Evolutionary conservation across 2,113 vertebrate species (phyloP), one percentile per base, ranked within the genome.

Genomic region (Hippocampus mohnikei): DNA sequence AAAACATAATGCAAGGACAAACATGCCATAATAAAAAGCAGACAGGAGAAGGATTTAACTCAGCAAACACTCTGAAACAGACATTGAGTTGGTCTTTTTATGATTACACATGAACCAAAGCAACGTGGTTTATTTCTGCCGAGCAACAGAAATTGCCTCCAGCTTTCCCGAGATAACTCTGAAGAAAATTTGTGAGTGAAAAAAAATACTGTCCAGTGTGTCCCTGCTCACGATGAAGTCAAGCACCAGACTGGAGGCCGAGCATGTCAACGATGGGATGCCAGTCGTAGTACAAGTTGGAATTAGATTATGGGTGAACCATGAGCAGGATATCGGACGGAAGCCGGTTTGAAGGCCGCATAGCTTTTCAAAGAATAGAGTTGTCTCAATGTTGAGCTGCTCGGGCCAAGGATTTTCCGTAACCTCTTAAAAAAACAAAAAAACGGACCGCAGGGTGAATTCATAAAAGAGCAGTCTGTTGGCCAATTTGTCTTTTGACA

Each of bases 401-500:
- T 83, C 77, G 77, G 92, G 92, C 92, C 92, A 94, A 94, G 92
- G 93, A 91, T 93, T 92, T 92, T 92, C 85, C 86, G 90, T 93
- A 91, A 93, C 93, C 91, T 92, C 88, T 87, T 91, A 90, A 25
- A 87, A 84, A 88, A 84, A 87, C 88, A 83, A 81, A 33, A 33
- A 33, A 33, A 83, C 81, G 85, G 86, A 90, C 90, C 85, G 84
- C 84, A 70, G 91, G 92, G 91, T 91, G 91, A 93, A 92, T 93
- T 93, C 90, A 92, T 92, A 93, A 94, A 91, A 91, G 85, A 88
- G 84, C 87, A 90, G 90, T 89, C 91, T 91, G 90, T 91, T 85
- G 86, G 84, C 91, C 92, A 91, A 93, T 96, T 96, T 96, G 94
- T 96, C 95, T 96, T 93, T 93, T 97, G 94, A 95, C 95, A 95